phyloP scores from a whole-genome alignment of 2,797 vertebrate species.

The Melanotaenia trifasciata region DNA sequence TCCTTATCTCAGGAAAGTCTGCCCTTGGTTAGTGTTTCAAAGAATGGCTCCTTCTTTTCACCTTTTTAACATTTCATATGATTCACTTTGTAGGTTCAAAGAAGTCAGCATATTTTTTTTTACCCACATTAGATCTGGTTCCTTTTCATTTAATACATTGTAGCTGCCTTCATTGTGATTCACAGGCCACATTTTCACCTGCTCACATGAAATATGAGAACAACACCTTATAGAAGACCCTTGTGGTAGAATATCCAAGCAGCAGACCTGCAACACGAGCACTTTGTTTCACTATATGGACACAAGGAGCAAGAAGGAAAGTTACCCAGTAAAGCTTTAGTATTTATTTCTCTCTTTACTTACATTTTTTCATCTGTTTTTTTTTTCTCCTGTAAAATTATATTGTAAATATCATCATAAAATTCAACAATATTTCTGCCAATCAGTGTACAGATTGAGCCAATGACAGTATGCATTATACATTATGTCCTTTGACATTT shows the following conservation, averaged over 20 bases:
- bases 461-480: no score
- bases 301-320: neutral
- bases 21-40: constrained; percentile 35
- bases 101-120: neutral
- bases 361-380: no score
- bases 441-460: no score
- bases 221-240: neutral
- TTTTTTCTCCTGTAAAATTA: no score
- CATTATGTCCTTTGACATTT: no score
- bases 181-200: neutral
- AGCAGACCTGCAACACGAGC: neutral
- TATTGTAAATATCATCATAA: no score
- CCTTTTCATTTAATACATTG: neutral
- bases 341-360: no score
- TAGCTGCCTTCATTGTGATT: constrained; percentile 11
- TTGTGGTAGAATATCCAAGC: neutral
- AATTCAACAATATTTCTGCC: no score
- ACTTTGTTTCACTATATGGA: constrained; percentile 6
- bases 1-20: constrained; percentile 23
- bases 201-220: neutral
- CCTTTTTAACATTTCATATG: constrained; percentile 44
- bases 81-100: constrained; percentile 30
- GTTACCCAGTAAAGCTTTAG: neutral
- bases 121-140: constrained; percentile 11
- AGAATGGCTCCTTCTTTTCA: constrained; percentile 28